A percentile compares a stretch with the other conserved stretches of the same genome.
phyloP scores from a whole-genome alignment of 2,113 vertebrate genomes.

The Sphaerodactylus townsendi region DNA sequence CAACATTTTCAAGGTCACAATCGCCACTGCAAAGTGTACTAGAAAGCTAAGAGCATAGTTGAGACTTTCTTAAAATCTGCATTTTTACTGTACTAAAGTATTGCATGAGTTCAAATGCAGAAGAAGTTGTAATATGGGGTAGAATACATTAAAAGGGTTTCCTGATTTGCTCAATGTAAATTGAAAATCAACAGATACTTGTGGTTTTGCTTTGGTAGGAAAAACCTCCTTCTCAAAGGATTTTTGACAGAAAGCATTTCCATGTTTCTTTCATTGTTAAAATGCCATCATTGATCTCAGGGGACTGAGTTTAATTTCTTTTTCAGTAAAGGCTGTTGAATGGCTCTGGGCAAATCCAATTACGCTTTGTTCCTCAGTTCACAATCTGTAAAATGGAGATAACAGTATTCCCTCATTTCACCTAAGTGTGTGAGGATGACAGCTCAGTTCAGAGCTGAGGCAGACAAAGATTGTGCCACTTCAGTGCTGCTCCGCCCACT shows the following conservation, averaged over 20 bases:
- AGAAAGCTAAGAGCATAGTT: neutral
- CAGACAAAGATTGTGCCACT: too few species aligned
- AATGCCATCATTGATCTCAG: neutral
- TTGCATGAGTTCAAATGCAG: neutral
- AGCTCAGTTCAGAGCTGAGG: too few species aligned
- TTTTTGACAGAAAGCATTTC: neutral
- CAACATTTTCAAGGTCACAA: neutral
- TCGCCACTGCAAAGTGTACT: neutral
- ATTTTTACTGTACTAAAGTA: neutral
- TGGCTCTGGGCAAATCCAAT: constrained; percentile 20
- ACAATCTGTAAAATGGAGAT: constrained; percentile 34
- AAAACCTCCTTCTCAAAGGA: neutral
- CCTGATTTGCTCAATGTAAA: neutral
- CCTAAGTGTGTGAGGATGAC: neutral
- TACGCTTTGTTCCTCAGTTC: constrained; percentile 14
- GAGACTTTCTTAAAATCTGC: neutral
- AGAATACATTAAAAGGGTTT: neutral
- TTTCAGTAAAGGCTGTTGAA: neutral
- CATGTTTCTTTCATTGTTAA: neutral
- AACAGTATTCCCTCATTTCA: neutral
- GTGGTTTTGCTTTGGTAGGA: neutral
- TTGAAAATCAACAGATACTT: neutral
- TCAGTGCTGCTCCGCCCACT: too few species aligned
- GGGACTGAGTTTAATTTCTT: constrained; percentile 7
- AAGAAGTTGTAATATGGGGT: neutral